A percentile compares a stretch with the other conserved stretches of the same genome.
These are phyloP conservation scores for Nemotelus pantherinus DNA, from an alignment of 2,888 invertebrate genomes.

Conservation along the genomic window DNA sequence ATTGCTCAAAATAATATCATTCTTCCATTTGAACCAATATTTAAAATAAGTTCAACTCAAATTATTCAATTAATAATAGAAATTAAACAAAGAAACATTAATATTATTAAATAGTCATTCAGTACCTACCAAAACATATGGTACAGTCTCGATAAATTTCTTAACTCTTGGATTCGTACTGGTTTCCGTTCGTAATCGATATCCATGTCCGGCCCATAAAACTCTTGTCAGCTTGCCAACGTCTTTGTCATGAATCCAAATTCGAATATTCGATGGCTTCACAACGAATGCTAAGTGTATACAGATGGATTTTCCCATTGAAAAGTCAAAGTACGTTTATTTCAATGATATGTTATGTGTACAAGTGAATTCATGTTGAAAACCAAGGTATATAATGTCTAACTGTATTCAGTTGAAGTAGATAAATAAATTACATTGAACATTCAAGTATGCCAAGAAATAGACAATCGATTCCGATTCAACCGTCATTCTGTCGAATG, in stretches of 20 bases:
- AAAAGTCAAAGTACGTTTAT: neutral
- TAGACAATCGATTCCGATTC: conserved; percentile 3
- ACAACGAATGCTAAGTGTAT: conserved; percentile 75
- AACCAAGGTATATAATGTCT: too few relatives aligned
- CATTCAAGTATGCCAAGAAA: neutral
- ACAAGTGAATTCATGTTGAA: too few relatives aligned
- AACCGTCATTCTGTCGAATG: neutral
- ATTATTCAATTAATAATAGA: too few relatives aligned
- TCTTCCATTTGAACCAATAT: too few relatives aligned
- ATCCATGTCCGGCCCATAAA: conserved; percentile 90
- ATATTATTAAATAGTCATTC: neutral
- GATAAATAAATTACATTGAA: too few relatives aligned
- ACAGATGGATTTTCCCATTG: too few relatives aligned
- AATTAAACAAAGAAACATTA: too few relatives aligned
- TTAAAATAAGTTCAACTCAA: too few relatives aligned
- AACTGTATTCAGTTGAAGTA: too few relatives aligned
- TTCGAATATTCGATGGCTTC: conserved; percentile 88
- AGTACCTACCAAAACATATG: conserved; percentile 83
- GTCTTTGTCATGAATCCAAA: conserved; percentile 95
- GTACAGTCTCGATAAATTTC: conserved; percentile 91
- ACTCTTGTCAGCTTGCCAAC: conserved; percentile 86
- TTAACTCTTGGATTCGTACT: conserved; percentile 85
- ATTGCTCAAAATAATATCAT: too few relatives aligned
- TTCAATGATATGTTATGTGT: neutral
- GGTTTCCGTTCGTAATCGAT: conserved; percentile 82